Base-by-base conservation (phyloP, 2,113 vertebrate genomes). In the Epinephelus cyanopodus region DNA sequence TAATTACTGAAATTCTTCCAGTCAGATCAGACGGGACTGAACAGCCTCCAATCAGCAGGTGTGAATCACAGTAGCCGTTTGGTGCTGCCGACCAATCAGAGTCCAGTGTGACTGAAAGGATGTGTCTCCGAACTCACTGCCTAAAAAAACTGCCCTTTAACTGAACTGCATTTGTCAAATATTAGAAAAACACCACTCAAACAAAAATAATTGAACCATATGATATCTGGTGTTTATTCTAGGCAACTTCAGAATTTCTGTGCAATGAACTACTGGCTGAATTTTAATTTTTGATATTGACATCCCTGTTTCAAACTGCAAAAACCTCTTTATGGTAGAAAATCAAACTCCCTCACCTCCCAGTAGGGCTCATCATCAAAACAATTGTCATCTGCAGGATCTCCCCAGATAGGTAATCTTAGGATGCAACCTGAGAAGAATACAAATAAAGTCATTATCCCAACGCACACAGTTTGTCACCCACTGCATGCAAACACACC, bases 321-420 rank as follows among this genome's bases (percentile, higher is more conserved):
- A 45, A 77, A 60, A 0, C 5, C 11, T 75, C 33, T 8, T 69
- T 14, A 29, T 25, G 33, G 17, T 15, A 13, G 19, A 25, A 70
- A 69, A 29, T 42, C 48, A 29, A 6, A 0, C 14, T 74, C 12
- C 62, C 97, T 96, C 83, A 99, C 98, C 97, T 99, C 97, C 98
- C 98, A 99, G 90, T 99, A 99, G 2, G 95, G 0, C 3, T 90
- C 94, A 50, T 99, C 98, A 53, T 98, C 96, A 79, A 97, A 99
- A 94, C 98, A 99, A 84, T 96, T 96, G 86, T 98, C 96, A 70
- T 97, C 97, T 0, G 96, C 91, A 0, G 97, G 72, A 71, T 99
- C 97, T 2, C 97, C 97, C 98, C 97, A 99, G 70, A 99, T 79
- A 0, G 98, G 97, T 52, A 99, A 83, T 90, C 96, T 98, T 85